Percentiles rank a stretch among this genome's conserved stretches.
phyloP scores from a whole-genome alignment of 2,888 invertebrate genomes.

The Caenorhabditis uteleia region DNA sequence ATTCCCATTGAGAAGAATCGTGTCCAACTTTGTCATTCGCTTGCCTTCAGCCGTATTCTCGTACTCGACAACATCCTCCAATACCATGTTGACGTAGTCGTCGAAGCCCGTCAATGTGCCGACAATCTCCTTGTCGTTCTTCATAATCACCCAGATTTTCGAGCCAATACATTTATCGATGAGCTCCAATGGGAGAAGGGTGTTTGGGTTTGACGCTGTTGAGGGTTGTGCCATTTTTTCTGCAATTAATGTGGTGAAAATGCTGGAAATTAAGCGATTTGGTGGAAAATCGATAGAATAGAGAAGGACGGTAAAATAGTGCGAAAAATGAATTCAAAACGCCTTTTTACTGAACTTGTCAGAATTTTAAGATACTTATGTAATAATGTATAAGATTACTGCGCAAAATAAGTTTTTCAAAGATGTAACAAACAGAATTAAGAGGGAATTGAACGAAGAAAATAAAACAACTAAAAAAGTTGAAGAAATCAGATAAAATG shows the following conservation, averaged over 20 bases:
- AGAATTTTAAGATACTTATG: too few species aligned
- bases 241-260: neutral
- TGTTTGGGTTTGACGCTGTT: constrained; percentile 53
- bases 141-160: constrained; percentile 98
- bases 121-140: constrained; percentile 98
- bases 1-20: constrained; percentile 96
- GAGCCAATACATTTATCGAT: constrained; percentile 99
- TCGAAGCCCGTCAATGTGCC: constrained; percentile 83
- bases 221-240: constrained; percentile 36
- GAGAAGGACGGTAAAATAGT: too few species aligned
- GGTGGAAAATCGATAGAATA: too few species aligned
- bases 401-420: too few species aligned
- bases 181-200: constrained; percentile 77
- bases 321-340: too few species aligned
- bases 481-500: too few species aligned
- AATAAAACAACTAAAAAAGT: too few species aligned
- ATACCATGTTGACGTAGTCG: constrained; percentile 68
- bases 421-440: too few species aligned
- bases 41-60: constrained; percentile 96
- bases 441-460: too few species aligned
- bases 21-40: constrained; percentile 82
- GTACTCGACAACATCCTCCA: constrained; percentile 66
- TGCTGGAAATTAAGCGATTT: too few species aligned
- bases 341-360: too few species aligned
- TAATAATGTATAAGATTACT: too few species aligned